phyloP scores from a whole-genome alignment of 2,888 invertebrate genomes.

The Netelia fuscicornis region DNA sequence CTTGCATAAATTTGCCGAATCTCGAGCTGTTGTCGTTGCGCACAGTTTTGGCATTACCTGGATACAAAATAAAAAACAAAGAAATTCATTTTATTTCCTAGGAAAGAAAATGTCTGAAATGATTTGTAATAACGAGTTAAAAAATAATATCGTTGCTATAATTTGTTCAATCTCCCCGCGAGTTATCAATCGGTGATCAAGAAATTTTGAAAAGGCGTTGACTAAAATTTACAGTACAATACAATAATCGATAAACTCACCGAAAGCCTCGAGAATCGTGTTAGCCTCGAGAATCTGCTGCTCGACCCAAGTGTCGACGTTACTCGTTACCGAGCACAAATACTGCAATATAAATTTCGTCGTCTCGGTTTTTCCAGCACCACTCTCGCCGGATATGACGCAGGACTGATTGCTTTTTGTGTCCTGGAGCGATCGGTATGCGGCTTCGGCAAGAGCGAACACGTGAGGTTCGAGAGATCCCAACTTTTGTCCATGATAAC shows the following conservation, averaged over 20 bases:
- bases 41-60: conserved; percentile 97
- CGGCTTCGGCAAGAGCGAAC: conserved; percentile 95
- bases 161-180: background rate
- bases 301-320: conserved; percentile 96
- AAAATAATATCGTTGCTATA: no score
- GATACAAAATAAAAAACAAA: conserved; percentile 8
- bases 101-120: conserved; percentile 26
- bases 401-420: conserved; percentile 90
- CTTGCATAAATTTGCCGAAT: conserved; percentile 98
- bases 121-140: no score
- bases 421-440: conserved; percentile 91
- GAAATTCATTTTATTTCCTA: conserved; percentile 38
- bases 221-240: no score
- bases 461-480: conserved; percentile 94
- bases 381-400: conserved; percentile 96
- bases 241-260: conserved; percentile 85
- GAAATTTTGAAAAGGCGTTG: background rate
- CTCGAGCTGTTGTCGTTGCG: conserved; percentile 97
- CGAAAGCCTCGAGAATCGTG: conserved; percentile 96
- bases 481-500: conserved; percentile 93
- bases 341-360: conserved; percentile 97
- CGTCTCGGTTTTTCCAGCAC: conserved; percentile 97
- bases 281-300: conserved; percentile 98
- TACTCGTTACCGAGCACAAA: conserved; percentile 94
- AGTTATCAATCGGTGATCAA: background rate